Conservation (phyloP, 2,888 invertebrate genomes). For the Arge pagana region DNA sequence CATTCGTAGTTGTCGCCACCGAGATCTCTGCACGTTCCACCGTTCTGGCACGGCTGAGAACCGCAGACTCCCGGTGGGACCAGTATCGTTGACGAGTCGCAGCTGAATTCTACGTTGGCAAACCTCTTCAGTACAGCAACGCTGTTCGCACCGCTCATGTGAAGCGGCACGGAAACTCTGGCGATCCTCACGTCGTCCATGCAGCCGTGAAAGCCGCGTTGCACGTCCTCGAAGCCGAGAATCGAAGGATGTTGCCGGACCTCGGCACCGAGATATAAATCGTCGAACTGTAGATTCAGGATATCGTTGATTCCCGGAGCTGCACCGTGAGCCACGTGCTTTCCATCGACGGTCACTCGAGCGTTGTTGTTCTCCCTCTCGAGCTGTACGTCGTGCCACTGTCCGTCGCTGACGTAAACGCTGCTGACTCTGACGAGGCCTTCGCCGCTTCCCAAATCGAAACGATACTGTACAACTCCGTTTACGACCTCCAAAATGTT, state of each 20-base stretch:
- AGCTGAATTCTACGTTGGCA: constrained; percentile 73
- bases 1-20: constrained; percentile 71
- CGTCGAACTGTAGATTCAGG: constrained; percentile 82
- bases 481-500: constrained; percentile 85
- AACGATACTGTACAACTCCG: constrained; percentile 86
- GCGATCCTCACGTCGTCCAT: constrained; percentile 85
- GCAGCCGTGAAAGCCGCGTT: constrained; percentile 88
- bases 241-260: constrained; percentile 78
- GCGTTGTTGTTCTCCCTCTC: constrained; percentile 83
- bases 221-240: constrained; percentile 73
- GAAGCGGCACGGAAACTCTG: constrained; percentile 74
- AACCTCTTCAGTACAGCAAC: constrained; percentile 69
- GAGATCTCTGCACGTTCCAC: constrained; percentile 66
- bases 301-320: constrained; percentile 83
- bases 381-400: constrained; percentile 81
- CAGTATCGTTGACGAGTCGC: constrained; percentile 65
- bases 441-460: constrained; percentile 91
- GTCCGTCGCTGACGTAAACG: constrained; percentile 79
- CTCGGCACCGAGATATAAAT: constrained; percentile 84
- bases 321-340: constrained; percentile 72
- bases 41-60: constrained; percentile 79
- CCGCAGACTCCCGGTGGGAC: constrained; percentile 72
- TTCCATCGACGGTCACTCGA: constrained; percentile 78
- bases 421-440: constrained; percentile 79
- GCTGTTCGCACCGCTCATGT: constrained; percentile 68